phyloP scores from a whole-genome alignment of 1,140 invertebrate genomes.

The Papilio xuthus region DNA sequence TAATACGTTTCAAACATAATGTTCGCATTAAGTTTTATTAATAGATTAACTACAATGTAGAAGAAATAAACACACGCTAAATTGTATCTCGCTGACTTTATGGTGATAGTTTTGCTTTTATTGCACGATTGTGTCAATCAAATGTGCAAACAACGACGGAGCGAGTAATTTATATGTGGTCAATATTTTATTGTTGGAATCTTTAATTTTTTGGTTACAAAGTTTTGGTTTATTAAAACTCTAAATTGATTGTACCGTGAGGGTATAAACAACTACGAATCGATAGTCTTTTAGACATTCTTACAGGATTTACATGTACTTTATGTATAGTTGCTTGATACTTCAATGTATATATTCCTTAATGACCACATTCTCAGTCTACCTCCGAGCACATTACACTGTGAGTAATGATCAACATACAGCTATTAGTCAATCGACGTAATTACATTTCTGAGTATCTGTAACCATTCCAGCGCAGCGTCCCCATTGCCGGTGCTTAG shows the following conservation, averaged over 20 bases:
- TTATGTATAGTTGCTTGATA: neutral
- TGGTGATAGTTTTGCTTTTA: neutral
- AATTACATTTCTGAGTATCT: slow-evolving; percentile 35
- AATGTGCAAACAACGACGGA: neutral
- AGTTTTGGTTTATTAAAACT: neutral
- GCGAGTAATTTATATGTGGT: neutral
- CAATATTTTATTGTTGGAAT: neutral
- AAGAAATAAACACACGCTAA: slow-evolving; percentile 15
- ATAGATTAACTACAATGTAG: slow-evolving; percentile 12
- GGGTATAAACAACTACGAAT: too few species aligned
- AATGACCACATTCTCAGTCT: slow-evolving; percentile 7
- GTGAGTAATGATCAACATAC: slow-evolving; percentile 9
- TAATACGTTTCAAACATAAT: slow-evolving; percentile 20
- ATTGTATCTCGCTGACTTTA: neutral
- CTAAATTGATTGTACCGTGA: neutral
- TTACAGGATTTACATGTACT: neutral
- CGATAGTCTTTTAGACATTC: too few species aligned
- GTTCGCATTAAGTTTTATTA: slow-evolving; percentile 10
- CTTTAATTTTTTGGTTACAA: neutral
- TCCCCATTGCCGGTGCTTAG: neutral
- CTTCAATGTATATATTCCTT: slow-evolving; percentile 8
- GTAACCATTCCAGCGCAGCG: slow-evolving; percentile 20
- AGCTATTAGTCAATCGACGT: slow-evolving; percentile 36
- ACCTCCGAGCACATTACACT: neutral
- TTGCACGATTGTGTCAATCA: slow-evolving; percentile 4